A percentile compares a stretch with the other conserved stretches of the same genome.
Evolutionary conservation across 2,113 vertebrate species (phyloP).

Genomic region (Meleagris gallopavo): DNA sequence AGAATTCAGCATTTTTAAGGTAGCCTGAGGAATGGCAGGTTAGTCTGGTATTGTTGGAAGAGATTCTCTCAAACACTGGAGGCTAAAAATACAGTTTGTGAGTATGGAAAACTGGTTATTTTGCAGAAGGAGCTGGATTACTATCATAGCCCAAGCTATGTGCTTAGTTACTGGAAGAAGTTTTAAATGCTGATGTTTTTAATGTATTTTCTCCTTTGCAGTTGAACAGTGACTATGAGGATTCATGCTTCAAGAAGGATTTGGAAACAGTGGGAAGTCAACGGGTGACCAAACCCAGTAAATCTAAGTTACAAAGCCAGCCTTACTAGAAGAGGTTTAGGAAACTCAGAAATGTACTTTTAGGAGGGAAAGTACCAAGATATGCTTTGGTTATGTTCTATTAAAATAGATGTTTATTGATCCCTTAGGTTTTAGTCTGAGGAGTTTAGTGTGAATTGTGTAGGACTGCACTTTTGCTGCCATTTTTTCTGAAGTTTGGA

Average conservation of each 20-base stretch:
- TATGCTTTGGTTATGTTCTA: not conserved
- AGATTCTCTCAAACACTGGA: not conserved
- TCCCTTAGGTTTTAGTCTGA: not conserved
- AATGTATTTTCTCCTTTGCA: not conserved
- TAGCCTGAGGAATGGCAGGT: not conserved
- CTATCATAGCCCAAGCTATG: not conserved
- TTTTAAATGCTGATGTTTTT: not conserved
- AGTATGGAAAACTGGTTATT: not conserved
- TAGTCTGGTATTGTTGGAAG: not conserved
- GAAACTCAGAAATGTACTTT: not conserved
- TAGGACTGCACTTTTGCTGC: not conserved
- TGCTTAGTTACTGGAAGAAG: not conserved
- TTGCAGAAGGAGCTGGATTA: not conserved
- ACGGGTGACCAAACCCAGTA: not conserved
- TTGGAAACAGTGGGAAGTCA: not conserved
- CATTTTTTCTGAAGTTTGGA: not conserved
- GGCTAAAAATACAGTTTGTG: not conserved
- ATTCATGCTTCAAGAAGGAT: not conserved
- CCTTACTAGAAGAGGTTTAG: not conserved
- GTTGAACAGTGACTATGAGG: not conserved
- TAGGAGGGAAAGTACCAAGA: not conserved
- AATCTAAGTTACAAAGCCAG: not conserved
- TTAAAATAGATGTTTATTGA: not conserved
- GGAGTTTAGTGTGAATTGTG: not conserved
- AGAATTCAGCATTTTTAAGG: not conserved